A percentile compares a stretch with the other conserved stretches of the same genome.
Evolutionary conservation across 2,113 vertebrate species (phyloP).

Genomic region (Charadrius vociferus): DNA sequence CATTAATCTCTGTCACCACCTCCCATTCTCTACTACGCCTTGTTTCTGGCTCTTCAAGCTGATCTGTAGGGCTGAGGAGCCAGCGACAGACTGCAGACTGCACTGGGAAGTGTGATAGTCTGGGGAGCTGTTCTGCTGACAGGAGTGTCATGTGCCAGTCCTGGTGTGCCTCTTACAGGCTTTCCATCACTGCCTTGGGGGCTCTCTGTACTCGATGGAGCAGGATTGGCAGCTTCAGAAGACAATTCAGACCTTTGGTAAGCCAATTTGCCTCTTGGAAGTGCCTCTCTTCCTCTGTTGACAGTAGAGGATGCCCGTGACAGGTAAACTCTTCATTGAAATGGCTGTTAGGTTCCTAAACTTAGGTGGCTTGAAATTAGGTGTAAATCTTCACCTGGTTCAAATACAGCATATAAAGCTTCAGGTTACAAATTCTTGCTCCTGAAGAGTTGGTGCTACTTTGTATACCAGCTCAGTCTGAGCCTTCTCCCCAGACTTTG

Average conservation of each 20-base stretch:
- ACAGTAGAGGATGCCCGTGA: background rate
- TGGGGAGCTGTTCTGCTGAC: background rate
- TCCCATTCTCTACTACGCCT: background rate
- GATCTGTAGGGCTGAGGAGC: background rate
- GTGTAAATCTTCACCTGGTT: background rate
- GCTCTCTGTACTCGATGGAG: background rate
- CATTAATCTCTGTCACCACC: background rate
- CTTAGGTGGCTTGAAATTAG: background rate
- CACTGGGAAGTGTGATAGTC: background rate
- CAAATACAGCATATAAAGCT: background rate
- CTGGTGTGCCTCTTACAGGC: background rate
- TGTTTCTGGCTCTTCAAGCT: background rate
- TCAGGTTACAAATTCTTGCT: background rate
- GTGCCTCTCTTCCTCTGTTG: background rate
- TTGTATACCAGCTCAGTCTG: background rate
- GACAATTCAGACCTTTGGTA: background rate
- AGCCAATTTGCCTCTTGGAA: background rate
- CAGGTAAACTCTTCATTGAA: background rate
- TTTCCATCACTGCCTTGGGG: background rate
- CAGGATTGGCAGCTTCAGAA: background rate
- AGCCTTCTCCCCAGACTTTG: background rate
- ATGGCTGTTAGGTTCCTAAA: background rate
- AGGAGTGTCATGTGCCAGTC: background rate
- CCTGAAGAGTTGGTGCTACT: background rate
- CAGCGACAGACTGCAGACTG: background rate